phyloP scores from a whole-genome alignment of 2,113 vertebrate species.

The Elgaria multicarinata region DNA sequence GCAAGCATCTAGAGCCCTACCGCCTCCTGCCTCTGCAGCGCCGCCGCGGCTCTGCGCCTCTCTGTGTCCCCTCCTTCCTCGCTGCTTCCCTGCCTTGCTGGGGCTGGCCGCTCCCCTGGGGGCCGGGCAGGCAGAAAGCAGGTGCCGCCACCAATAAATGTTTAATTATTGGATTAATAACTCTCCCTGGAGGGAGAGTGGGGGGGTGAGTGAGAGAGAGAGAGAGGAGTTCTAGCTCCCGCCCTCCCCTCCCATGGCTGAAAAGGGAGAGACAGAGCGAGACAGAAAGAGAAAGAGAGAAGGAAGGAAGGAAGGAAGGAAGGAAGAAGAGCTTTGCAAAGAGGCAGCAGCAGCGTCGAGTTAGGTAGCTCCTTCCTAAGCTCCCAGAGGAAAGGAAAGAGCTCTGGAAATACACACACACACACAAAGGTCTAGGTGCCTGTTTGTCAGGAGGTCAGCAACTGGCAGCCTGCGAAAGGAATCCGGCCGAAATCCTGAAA shows the following conservation, averaged over 20 bases:
- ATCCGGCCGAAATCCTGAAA: neutral
- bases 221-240: neutral
- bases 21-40: conserved; percentile 59
- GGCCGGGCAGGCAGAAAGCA: conserved; percentile 79
- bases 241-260: too few species aligned
- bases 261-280: too few species aligned
- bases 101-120: conserved; percentile 66
- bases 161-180: conserved; percentile 94
- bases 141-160: conserved; percentile 89
- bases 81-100: conserved; percentile 13
- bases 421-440: neutral
- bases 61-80: conserved; percentile 68
- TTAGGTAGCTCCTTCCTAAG: neutral
- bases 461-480: neutral
- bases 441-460: neutral
- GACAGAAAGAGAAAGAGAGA: too few species aligned
- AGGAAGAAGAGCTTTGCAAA: neutral
- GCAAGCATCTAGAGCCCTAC: conserved; percentile 54
- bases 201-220: neutral
- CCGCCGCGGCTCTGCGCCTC: neutral
- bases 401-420: too few species aligned
- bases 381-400: too few species aligned
- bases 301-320: neutral
- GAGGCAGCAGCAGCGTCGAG: neutral
- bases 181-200: conserved; percentile 79